phyloP scores from a whole-genome alignment of 2,888 invertebrate species.

The Agrotis segetum region DNA sequence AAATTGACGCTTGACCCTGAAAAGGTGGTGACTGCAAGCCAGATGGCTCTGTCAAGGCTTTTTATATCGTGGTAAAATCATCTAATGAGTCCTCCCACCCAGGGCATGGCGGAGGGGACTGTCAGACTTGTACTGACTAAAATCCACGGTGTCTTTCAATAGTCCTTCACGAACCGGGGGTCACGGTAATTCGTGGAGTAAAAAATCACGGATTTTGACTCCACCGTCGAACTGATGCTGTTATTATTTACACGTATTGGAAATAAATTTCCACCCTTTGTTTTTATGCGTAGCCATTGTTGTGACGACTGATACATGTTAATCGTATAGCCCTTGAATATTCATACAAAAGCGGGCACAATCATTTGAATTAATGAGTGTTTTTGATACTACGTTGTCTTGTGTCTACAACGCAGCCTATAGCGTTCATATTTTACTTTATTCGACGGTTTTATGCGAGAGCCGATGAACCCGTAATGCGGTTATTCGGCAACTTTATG shows the following conservation, averaged over 20 bases:
- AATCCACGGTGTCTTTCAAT: too few species aligned
- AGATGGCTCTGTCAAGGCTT: too few species aligned
- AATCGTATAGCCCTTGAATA: slow-evolving; percentile 62
- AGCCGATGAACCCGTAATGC: slow-evolving; percentile 21
- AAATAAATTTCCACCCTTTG: slow-evolving; percentile 35
- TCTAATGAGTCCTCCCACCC: too few species aligned
- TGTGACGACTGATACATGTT: slow-evolving; percentile 55
- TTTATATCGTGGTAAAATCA: too few species aligned
- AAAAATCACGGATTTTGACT: too few species aligned
- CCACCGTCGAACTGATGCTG: too few species aligned
- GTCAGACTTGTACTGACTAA: too few species aligned
- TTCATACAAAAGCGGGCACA: slow-evolving; percentile 58
- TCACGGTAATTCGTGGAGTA: too few species aligned
- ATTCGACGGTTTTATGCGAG: slow-evolving; percentile 42
- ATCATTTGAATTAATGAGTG: slow-evolving; percentile 64
- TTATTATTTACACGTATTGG: slow-evolving; percentile 31
- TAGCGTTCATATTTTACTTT: slow-evolving; percentile 43
- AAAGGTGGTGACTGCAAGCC: too few species aligned
- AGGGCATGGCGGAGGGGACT: too few species aligned
- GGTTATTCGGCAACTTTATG: slow-evolving; percentile 27
- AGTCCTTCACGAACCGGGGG: too few species aligned
- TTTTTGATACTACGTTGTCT: slow-evolving; percentile 59
- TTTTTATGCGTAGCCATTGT: slow-evolving; percentile 55
- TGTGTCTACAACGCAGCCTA: slow-evolving; percentile 39
- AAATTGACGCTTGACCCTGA: too few species aligned